Base-by-base conservation (phyloP, 2,113 vertebrate species). In the Propithecus coquereli region DNA sequence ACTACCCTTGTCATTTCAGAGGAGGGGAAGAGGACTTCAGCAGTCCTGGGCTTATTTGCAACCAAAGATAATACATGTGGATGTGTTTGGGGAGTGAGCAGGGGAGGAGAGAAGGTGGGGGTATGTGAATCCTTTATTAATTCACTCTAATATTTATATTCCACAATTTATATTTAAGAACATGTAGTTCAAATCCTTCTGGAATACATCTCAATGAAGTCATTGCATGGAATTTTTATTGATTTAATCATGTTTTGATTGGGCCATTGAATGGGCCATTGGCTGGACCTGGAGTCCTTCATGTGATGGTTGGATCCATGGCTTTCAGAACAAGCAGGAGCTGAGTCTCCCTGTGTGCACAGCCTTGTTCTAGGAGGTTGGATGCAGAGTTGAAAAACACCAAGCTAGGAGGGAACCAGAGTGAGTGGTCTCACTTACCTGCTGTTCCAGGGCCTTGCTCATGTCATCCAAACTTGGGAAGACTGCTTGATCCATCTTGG, bases 381-480 rank as follows among this genome's bases (percentile, higher is more conserved):
- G 13, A 71, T 4, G 6, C 14, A 37, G n/a, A 79, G 25, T 12
- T n/a, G 7, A n/a, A 74, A 84, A 86, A 43, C n/a, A 71, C 11
- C 27, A 25, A 37, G 16, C 16, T 23, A 40, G 22, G 17, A 34
- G 32, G 32, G 34, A 10, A 43, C 22, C 59, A 52, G 27, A 81
- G 25, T 25, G 27, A 93, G 8, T 27, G 57, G 73, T 63, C 61
- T 85, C 63, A 73, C 95, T 97, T 92, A 97, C 97, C 95, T 96
- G 61, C 13, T 86, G 71, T 32, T 71, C 57, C 68, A 96, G 81
- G 40, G 93, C 81, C 63, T 94, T 93, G 20, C 0, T 77, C 37
- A 98, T 93, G 12, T 91, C 63, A 22, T 94, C 94, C 95, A 98
- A 65, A 84, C 94, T 95, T 63, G 98, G 97, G 83, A 98, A 98